Evolutionary conservation across 2,888 invertebrate genomes (phyloP).

Genomic region (Onthophagus sagittarius): DNA sequence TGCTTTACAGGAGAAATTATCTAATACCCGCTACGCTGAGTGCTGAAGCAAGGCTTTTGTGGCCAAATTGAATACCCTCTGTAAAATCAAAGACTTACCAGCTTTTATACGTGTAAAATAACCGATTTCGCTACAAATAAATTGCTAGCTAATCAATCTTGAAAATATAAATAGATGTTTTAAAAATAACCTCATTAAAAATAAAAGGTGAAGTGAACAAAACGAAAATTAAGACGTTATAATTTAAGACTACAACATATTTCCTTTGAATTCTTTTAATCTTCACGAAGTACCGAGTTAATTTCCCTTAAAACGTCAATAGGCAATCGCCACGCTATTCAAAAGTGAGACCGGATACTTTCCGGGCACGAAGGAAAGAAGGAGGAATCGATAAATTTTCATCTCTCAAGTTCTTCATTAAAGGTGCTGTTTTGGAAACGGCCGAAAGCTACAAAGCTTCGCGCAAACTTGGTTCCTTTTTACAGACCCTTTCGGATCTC

Average conservation of each 20-base stretch:
- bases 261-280: not conserved
- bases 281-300: not conserved
- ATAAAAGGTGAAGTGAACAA: not conserved
- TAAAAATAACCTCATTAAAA: not conserved
- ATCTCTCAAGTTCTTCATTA: conserved; percentile 9
- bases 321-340: not conserved
- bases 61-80: not conserved
- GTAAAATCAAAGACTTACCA: not conserved
- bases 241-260: not conserved
- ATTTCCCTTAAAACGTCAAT: not conserved
- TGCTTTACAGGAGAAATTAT: not conserved
- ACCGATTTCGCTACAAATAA: not conserved
- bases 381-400: conserved; percentile 11
- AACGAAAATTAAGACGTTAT: not conserved
- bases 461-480: not conserved
- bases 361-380: conserved; percentile 1
- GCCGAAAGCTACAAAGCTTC: not conserved
- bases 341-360: conserved; percentile 6
- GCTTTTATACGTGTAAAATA: not conserved
- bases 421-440: conserved; percentile 8
- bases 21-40: not conserved
- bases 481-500: not conserved
- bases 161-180: too few relatives aligned
- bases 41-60: not conserved
- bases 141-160: too few relatives aligned